Base-by-base conservation (phyloP, 2,888 invertebrate species). In the Uropetala carovei region DNA sequence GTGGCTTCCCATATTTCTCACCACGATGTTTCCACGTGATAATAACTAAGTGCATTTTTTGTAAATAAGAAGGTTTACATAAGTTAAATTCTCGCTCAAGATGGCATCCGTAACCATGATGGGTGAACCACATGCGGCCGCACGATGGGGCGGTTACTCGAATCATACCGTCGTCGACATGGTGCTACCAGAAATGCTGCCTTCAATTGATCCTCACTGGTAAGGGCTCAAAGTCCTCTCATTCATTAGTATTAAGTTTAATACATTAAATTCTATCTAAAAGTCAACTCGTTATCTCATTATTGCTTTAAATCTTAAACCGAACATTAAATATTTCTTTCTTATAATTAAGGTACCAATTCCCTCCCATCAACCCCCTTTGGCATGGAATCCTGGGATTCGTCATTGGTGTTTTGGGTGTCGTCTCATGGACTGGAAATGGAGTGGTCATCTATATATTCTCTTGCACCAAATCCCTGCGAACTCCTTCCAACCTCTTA, bases 401-500 rank as follows among this genome's bases (percentile, higher is more conserved):
- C 94, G 96, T 97, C 93, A 98, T 98, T 94, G 97, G 97, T 92
- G 94, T 96, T 92, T 96, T 98, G 94, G 98, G 98, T 92, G 95
- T 96, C 94, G 94, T 97, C 93, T 97, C 97, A 68, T 95, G 97
- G 93, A 94, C 96, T 93, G 97, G 97, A 93, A 97, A 97, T 94
- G 97, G 97, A 94, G 97, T 96, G 95, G 94, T 95, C 84, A 97
- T 97, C 93, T 97, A 97, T 95, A 97, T 98, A 94, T 98, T 98
- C 95, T 95, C 96, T 93, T 95, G 96, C 92, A 97, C 97, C 92
- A 97, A 97, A 96, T 95, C 95, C 91, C 96, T 99, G 92, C 97
- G 98, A 94, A 98, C 98, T 68, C 99, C 99, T 86, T 98, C 99
- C 93, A 99, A 99, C 95, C 96, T 99, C 94, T 96, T 99, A 94